Conservation (phyloP, 2,113 vertebrate species). For the Pampusana beccarii region DNA sequence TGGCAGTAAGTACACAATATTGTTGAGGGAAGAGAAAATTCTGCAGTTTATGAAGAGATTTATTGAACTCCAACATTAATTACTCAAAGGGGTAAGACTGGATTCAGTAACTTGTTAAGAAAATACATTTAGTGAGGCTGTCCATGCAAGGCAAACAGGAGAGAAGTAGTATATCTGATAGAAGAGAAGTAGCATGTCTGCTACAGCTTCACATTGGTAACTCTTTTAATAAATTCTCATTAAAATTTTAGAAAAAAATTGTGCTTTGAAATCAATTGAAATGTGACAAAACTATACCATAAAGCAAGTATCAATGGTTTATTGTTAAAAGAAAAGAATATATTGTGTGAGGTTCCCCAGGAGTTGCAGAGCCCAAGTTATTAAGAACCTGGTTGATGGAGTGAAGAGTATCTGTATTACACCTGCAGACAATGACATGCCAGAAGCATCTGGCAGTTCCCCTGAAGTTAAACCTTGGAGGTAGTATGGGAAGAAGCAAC, state of each 20-base stretch:
- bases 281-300: neutral
- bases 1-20: neutral
- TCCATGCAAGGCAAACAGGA: neutral
- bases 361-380: neutral
- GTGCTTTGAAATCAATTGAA: neutral
- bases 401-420: neutral
- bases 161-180: accelerated
- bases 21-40: neutral
- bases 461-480: neutral
- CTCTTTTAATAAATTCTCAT: neutral
- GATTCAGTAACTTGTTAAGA: neutral
- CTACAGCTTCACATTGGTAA: neutral
- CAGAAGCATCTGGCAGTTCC: neutral
- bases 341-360: neutral
- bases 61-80: neutral
- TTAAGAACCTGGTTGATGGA: neutral
- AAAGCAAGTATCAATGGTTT: neutral
- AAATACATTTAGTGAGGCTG: neutral
- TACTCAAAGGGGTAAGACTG: neutral
- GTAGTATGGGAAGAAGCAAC: neutral
- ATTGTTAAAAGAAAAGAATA: neutral
- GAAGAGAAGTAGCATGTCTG: neutral
- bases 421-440: neutral
- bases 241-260: neutral
- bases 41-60: neutral